Conservation (phyloP, 2,797 vertebrate genomes). For the Passerculus sandwichensis region DNA sequence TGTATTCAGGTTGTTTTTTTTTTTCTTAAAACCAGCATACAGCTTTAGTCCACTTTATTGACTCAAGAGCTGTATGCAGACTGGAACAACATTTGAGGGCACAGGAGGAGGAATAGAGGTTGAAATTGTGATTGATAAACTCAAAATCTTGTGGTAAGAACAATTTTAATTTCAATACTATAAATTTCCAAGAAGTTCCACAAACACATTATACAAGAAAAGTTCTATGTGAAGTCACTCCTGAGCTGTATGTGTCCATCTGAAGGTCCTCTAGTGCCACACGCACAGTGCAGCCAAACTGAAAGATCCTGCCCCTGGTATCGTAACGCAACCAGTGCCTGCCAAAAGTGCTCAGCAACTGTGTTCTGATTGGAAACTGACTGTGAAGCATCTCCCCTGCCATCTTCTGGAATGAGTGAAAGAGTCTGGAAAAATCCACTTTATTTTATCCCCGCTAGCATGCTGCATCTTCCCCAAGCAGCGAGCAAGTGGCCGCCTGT, state of each 20-base stretch:
- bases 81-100: neutral
- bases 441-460: neutral
- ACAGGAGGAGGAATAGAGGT: neutral
- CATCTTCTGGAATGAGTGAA: neutral
- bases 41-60: neutral
- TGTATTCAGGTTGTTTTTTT: neutral
- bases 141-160: neutral
- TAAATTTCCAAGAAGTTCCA: neutral
- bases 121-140: accelerated
- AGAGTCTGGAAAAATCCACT: neutral
- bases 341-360: slow-evolving; percentile 25
- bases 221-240: neutral
- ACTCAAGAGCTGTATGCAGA: neutral
- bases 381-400: neutral
- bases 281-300: neutral
- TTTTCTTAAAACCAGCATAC: neutral
- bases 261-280: accelerated
- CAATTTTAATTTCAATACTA: neutral
- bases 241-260: neutral
- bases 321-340: accelerated
- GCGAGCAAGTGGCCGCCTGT: accelerated
- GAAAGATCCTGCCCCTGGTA: neutral
- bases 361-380: slow-evolving; percentile 40
- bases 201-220: neutral
- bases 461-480: neutral